phyloP scores from a whole-genome alignment of 2,888 invertebrate species.

The Stenurella melanura region DNA sequence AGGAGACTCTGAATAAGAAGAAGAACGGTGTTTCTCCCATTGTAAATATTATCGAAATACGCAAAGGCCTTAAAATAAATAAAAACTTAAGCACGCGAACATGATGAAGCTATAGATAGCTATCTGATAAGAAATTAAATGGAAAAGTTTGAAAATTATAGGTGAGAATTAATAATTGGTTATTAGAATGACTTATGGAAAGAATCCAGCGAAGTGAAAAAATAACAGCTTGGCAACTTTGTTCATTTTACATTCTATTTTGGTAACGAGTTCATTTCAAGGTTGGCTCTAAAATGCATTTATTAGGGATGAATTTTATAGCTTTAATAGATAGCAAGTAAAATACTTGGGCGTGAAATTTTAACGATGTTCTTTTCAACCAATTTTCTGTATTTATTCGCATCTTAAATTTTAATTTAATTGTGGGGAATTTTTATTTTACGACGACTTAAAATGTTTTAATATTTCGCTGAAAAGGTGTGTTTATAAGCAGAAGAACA shows the following conservation, averaged over 20 bases:
- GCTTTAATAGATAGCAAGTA: constrained; percentile 54
- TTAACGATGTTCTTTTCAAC: constrained; percentile 54
- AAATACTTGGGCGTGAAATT: constrained; percentile 56
- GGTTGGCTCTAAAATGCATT: constrained; percentile 36
- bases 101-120: neutral
- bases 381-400: constrained; percentile 46
- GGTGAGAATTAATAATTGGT: constrained; percentile 27
- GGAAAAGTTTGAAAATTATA: constrained; percentile 19
- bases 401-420: constrained; percentile 34
- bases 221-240: constrained; percentile 46
- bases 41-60: neutral
- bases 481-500: constrained; percentile 19
- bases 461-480: neutral
- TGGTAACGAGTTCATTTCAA: constrained; percentile 41
- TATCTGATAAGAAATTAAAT: neutral
- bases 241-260: constrained; percentile 42
- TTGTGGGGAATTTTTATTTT: constrained; percentile 27
- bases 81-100: neutral
- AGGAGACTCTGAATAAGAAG: too few relatives aligned
- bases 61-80: neutral
- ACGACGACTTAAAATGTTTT: constrained; percentile 5
- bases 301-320: constrained; percentile 36
- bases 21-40: too few relatives aligned
- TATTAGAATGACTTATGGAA: constrained; percentile 31
- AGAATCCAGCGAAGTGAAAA: constrained; percentile 37